These are phyloP conservation scores for Metellina segmentata DNA, from an alignment of 2,888 invertebrate species.

Conservation along the genomic window DNA sequence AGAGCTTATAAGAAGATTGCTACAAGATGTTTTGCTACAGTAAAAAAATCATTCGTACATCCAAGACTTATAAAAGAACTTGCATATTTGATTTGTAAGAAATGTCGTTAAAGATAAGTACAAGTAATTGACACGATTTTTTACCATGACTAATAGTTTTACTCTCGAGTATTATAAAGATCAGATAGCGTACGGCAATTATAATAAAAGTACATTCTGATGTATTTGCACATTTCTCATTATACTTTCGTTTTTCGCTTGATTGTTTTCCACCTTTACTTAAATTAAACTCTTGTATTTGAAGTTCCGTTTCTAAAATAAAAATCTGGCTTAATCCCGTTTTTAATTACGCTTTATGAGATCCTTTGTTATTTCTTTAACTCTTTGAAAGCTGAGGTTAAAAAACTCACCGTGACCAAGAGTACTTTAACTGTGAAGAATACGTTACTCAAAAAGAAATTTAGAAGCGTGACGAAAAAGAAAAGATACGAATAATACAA, in stretches of 20 bases:
- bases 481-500: not conserved
- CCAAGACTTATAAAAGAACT: too few species aligned
- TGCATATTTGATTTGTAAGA: too few species aligned
- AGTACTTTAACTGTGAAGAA: not conserved
- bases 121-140: too few species aligned
- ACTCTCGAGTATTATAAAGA: too few species aligned
- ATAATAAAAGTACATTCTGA: not conserved
- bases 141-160: too few species aligned
- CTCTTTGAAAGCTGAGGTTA: not conserved
- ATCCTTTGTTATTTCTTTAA: not conserved
- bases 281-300: not conserved
- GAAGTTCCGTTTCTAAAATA: not conserved
- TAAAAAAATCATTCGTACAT: too few species aligned
- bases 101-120: too few species aligned
- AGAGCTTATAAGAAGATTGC: too few species aligned
- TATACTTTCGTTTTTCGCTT: not conserved
- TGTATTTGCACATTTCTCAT: not conserved
- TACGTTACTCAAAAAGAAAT: not conserved
- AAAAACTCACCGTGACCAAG: not conserved
- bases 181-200: too few species aligned
- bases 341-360: not conserved
- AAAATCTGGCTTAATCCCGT: not conserved
- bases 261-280: not conserved
- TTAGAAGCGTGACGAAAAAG: not conserved
- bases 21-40: too few species aligned